Conservation (phyloP, 2,797 vertebrate genomes). For the Argentina silus region DNA sequence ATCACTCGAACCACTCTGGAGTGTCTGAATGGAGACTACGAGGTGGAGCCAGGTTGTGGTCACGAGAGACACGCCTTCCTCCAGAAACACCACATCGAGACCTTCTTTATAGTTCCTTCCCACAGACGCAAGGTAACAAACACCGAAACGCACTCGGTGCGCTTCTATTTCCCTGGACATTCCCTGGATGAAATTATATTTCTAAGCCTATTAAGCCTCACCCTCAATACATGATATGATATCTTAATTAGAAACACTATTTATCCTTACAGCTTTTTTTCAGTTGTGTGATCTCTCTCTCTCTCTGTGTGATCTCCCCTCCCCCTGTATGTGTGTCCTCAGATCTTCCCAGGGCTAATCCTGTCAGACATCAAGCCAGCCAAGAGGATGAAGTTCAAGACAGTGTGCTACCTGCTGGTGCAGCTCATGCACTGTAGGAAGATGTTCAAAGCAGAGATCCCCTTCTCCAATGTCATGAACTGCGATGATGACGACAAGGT, state of each 20-base stretch:
- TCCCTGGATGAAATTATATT: no score
- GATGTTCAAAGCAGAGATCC: constrained; percentile 92
- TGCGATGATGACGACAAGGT: constrained; percentile 91
- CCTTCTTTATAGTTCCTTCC: constrained; percentile 96
- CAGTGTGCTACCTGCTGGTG: constrained; percentile 88
- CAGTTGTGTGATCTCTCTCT: not conserved
- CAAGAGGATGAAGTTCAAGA: constrained; percentile 93
- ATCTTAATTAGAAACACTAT: no score
- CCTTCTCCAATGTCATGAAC: constrained; percentile 89
- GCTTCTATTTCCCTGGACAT: not conserved
- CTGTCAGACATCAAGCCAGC: constrained; percentile 91
- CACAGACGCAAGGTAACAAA: constrained; percentile 91
- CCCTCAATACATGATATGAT: no score
- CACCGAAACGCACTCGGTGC: not conserved
- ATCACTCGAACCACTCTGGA: constrained; percentile 94
- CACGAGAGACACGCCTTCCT: constrained; percentile 94
- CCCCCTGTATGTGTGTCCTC: constrained; percentile 28
- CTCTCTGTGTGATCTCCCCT: not conserved
- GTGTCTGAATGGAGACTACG: constrained; percentile 96
- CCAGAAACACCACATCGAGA: constrained; percentile 94
- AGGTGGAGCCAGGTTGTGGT: constrained; percentile 94
- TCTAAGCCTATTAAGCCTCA: no score
- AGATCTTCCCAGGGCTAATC: constrained; percentile 91
- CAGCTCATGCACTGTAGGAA: constrained; percentile 93
- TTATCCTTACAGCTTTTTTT: not conserved